phyloP scores from a whole-genome alignment of 2,113 vertebrate species.

The Brevimyrus niger region DNA sequence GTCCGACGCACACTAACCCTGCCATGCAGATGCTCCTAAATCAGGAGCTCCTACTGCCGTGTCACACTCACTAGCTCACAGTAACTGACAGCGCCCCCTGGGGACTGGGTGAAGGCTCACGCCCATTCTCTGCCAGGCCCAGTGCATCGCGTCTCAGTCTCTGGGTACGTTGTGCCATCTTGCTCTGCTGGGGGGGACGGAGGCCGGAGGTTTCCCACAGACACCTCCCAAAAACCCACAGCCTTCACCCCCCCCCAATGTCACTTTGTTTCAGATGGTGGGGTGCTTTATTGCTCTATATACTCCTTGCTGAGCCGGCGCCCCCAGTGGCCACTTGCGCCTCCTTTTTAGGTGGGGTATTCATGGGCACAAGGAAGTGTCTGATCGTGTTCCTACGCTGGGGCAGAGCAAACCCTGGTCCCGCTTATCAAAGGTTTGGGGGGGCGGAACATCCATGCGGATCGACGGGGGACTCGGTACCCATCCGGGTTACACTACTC shows the following conservation, averaged over 20 bases:
- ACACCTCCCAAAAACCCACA: background rate
- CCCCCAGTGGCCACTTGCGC: background rate
- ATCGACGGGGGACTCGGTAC: background rate
- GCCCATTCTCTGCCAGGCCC: background rate
- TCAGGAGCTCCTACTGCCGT: background rate
- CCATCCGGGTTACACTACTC: background rate
- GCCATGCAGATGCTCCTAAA: background rate
- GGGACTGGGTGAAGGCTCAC: background rate
- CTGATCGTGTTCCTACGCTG: background rate
- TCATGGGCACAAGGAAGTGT: background rate
- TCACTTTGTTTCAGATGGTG: background rate
- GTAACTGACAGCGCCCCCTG: background rate
- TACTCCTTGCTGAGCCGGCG: background rate
- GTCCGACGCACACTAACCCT: background rate
- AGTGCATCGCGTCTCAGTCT: background rate
- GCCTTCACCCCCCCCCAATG: background rate
- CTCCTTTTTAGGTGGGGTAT: background rate
- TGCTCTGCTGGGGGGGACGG: background rate
- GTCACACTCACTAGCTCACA: background rate
- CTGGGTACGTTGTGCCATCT: background rate
- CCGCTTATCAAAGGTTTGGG: background rate
- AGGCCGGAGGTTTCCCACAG: background rate
- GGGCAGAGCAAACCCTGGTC: background rate
- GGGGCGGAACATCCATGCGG: background rate
- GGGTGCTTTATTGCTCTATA: background rate